Base-by-base conservation (phyloP, 2,797 vertebrate species). In the Manis pentadactyla region DNA sequence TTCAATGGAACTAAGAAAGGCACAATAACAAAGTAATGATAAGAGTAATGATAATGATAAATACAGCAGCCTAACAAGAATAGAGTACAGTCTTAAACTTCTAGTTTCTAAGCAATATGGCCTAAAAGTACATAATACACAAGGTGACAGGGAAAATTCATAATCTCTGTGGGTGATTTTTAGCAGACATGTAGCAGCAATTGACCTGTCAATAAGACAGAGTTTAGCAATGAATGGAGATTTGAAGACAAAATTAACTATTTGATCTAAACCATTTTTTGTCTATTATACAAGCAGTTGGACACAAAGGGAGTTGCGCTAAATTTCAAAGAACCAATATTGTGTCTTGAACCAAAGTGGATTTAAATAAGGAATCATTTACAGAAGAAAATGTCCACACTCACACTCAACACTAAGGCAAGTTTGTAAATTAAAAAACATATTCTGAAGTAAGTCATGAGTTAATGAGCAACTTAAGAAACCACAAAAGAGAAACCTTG, bases 381-480 rank as follows among this genome's bases (percentile, higher is more conserved):
- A 27, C 4, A 15, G 21, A 64, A 63, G 29, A 64, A 51, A 64
- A 64, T 64, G 25, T 14, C 8, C 5, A 85, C 17, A n/a, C 2
- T 2, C 10, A 66, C 2, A 57, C 4, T 8, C 34, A 75, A 74
- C 0, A 63, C 42, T 8, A 83, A 39, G 17, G 23, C 23, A 29
- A 64, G 2, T 77, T 86, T 89, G 37, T 27, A 89, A 87, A n/a
- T 75, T 19, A 94, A 75, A 31, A 93, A 84, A 88, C 31, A 34
- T 4, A 29, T 89, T 90, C 27, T 66, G 34, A 94, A 71, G 55
- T 82, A 61, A 53, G 18, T 53, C 55, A 27, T 79, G 29, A 53
- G 11, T 86, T 91, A 46, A 66, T 55, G 39, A 77, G 55, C 1
- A 73, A 75, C 83, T 84, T 5, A 77, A 93, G 55, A 79, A 63